phyloP scores from a whole-genome alignment of 1,140 invertebrate species.

The Sinella curviseta region DNA sequence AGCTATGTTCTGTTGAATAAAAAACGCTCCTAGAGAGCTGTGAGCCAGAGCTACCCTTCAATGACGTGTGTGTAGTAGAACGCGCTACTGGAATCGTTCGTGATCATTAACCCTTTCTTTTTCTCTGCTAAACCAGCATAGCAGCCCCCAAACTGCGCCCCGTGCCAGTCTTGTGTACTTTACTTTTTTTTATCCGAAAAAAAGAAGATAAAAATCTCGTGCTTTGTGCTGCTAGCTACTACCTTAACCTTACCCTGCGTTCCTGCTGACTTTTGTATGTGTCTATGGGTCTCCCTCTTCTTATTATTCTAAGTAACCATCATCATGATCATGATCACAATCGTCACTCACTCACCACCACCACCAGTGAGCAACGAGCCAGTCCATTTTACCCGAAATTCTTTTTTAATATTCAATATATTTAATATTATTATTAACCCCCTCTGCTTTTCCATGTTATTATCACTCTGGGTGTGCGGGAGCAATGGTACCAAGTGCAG shows the following conservation, averaged over 20 bases:
- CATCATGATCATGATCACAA: not conserved
- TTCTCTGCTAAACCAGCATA: not conserved
- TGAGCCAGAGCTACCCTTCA: too few relatives aligned
- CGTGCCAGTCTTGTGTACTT: conserved; percentile 24
- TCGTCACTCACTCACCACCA: not conserved
- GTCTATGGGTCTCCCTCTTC: not conserved
- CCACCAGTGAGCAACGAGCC: not conserved
- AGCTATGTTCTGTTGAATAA: too few relatives aligned
- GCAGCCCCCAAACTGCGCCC: not conserved
- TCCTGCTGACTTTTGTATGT: not conserved
- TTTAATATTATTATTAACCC: too few relatives aligned
- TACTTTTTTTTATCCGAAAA: too few relatives aligned
- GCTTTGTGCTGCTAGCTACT: not conserved
- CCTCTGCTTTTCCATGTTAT: too few relatives aligned
- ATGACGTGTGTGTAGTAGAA: not conserved
- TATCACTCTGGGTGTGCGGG: too few relatives aligned
- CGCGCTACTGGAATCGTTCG: conserved; percentile 1
- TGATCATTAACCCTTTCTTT: conserved; percentile 25
- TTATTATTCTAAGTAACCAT: not conserved
- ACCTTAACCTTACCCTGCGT: not conserved
- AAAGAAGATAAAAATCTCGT: conserved; percentile 11
- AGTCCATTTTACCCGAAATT: too few relatives aligned
- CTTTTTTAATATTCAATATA: too few relatives aligned
- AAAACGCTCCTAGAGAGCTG: too few relatives aligned
- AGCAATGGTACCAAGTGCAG: too few relatives aligned